Evolutionary conservation across 2,113 vertebrate genomes (phyloP).

Genomic region (Kryptolebias marmoratus): DNA sequence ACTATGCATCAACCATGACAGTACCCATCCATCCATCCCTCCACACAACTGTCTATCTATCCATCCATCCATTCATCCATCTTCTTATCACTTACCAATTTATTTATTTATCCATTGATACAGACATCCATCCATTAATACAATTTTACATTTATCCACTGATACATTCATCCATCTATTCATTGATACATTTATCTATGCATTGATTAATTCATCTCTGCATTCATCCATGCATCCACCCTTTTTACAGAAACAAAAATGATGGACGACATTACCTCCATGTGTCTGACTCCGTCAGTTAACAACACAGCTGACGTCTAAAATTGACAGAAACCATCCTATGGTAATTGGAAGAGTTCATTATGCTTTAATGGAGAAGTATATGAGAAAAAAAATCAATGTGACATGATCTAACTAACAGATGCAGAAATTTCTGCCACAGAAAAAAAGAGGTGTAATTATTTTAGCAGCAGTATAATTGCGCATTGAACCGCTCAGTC

Average conservation of each 20-base stretch:
- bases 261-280: constrained; percentile 42
- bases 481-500: constrained; percentile 21
- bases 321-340: constrained; percentile 17
- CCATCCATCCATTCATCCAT: background rate
- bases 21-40: background rate
- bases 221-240: background rate
- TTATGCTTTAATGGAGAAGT: background rate
- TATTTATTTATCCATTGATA: too few species aligned
- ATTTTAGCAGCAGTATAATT: constrained; percentile 43
- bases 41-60: constrained; percentile 8
- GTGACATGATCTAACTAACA: constrained; percentile 10
- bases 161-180: background rate
- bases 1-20: background rate
- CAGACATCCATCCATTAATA: too few species aligned
- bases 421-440: constrained; percentile 20
- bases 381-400: background rate
- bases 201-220: background rate
- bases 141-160: background rate
- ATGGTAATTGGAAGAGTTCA: constrained; percentile 10
- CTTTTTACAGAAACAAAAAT: constrained; percentile 37
- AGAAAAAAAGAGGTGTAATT: constrained; percentile 23
- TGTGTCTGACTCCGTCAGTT: constrained; percentile 31
- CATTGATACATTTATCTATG: background rate
- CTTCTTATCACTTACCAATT: too few species aligned
- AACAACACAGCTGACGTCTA: constrained; percentile 16